A percentile compares a stretch with the other conserved stretches of the same genome.
Evolutionary conservation across 2,888 invertebrate species (phyloP).

Genomic region (Drosophila buzzatii): DNA sequence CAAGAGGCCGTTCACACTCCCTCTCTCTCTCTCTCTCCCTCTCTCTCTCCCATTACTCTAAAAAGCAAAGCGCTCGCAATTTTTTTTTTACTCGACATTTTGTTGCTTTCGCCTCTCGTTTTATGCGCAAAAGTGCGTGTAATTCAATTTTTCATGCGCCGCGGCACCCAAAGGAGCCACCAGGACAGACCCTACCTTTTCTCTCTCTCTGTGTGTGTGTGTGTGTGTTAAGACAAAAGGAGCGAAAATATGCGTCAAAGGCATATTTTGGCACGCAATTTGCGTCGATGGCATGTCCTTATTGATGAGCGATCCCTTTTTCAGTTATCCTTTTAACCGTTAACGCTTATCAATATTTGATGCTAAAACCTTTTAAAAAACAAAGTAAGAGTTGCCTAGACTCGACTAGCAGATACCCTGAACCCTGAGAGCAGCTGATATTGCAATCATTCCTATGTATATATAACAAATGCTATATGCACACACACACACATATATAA

Average conservation of each 20-base stretch:
- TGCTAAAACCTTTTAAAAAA: conserved; percentile 55
- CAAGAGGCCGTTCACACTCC: conserved; percentile 37
- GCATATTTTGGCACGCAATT: conserved; percentile 79
- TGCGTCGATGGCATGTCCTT: conserved; percentile 57
- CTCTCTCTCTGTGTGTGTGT: not conserved
- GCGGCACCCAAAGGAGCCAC: conserved; percentile 25
- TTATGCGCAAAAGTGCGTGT: conserved; percentile 81
- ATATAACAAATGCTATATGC: no score
- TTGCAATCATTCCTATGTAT: not conserved
- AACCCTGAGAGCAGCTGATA: not conserved
- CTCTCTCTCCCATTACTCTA: not conserved
- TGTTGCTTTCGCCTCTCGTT: conserved; percentile 61
- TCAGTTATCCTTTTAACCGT: conserved; percentile 58
- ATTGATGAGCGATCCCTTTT: conserved; percentile 78
- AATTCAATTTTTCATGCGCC: conserved; percentile 79
- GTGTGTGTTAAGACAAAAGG: conserved; percentile 69
- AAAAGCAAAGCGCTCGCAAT: conserved; percentile 57
- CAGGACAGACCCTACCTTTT: conserved; percentile 34
- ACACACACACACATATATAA: no score
- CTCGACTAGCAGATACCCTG: not conserved
- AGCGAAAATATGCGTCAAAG: conserved; percentile 67
- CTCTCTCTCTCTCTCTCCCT: not conserved
- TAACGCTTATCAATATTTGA: conserved; percentile 74
- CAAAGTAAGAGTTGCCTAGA: not conserved
- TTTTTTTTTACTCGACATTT: conserved; percentile 64